These are phyloP conservation scores for Pangasius larnaudii DNA, from an alignment of 2,797 vertebrate species.

Conservation along the genomic window DNA sequence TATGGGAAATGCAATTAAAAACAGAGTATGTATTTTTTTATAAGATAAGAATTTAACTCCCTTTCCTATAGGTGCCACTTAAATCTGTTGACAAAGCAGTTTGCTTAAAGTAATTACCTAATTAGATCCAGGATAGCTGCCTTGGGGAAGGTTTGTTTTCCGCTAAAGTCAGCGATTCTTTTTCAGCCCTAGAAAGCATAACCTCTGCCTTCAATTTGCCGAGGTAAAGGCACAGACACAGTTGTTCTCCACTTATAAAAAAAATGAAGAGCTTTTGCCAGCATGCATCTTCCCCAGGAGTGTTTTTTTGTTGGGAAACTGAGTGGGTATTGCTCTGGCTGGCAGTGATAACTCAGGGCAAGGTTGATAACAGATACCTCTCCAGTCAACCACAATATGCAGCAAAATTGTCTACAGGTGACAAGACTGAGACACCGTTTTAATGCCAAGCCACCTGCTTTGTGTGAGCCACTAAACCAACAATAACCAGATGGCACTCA, in stretches of 20 bases:
- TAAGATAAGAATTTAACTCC: slow-evolving; percentile 13
- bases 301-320: slow-evolving; percentile 14
- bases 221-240: slow-evolving; percentile 32
- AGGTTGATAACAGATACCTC: not conserved
- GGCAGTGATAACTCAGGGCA: slow-evolving; percentile 1
- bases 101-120: slow-evolving; percentile 49
- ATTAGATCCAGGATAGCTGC: slow-evolving; percentile 36
- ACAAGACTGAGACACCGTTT: not conserved
- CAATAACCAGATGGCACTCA: slow-evolving; percentile 38
- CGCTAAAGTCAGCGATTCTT: slow-evolving; percentile 46
- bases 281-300: slow-evolving; percentile 14
- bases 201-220: slow-evolving; percentile 26
- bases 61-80: slow-evolving; percentile 31
- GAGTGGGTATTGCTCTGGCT: slow-evolving; percentile 10
- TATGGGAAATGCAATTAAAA: slow-evolving; percentile 12
- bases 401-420: slow-evolving; percentile 25
- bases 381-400: slow-evolving; percentile 3
- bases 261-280: slow-evolving; percentile 17
- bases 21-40: not conserved
- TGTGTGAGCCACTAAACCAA: slow-evolving; percentile 4
- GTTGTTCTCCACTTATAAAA: slow-evolving; percentile 17
- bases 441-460: slow-evolving; percentile 21
- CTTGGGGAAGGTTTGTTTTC: slow-evolving; percentile 39
- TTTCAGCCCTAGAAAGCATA: slow-evolving; percentile 33
- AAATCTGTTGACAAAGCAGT: slow-evolving; percentile 44